Base-by-base conservation (phyloP, 2,888 invertebrate genomes). In the Steinernema hermaphroditum region DNA sequence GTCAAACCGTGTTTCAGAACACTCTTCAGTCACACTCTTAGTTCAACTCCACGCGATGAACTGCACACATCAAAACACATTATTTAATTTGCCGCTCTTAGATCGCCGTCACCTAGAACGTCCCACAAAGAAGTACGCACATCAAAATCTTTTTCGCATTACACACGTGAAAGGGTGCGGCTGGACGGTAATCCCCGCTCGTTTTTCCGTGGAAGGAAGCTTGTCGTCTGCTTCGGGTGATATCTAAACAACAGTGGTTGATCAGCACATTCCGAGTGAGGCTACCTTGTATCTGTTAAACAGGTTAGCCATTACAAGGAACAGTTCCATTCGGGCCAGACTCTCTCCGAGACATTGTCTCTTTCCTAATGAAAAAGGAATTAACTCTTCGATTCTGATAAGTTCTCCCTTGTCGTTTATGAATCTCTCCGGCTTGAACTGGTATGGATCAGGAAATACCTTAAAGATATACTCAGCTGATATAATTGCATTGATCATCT, bases 371-470 rank as follows among this genome's bases (percentile, higher is more conserved):
- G 62, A 62, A 34, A 62, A 62, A 2, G 62, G 62, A 29, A 62
- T 27, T 16, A 62, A 16, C 62, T 62, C 16, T 8, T 62, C 62
- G 19, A 62, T 32, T 19, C 32, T 62, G 27, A 27, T 62, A 1
- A 62, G 32, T 12, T 62, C 27, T 4, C 62, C 62, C 12, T 62
- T 9, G 4, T 32, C 32, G 32, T 62, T 27, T 6, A 62, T 62
- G 62, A 62, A 62, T 2, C 62, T 22, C 16, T 62, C 62, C 16
- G 62, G 62, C 16, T 27, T 22, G 62, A 62, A 62, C 19, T 29
- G 32, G 29, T 62, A 32, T 12, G 62, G 4, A 34, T 62, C 78
- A 0, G 78, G 74, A 70, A 83, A 83, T n/a, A 83, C 70, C 76
- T 72, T 75, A 70, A 75, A n/a, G 29, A 71, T 16, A 16, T 22